Percentiles rank a stretch among this genome's conserved stretches.
Conservation (phyloP, 2,797 vertebrate species). For the Telmatherina bonti region DNA sequence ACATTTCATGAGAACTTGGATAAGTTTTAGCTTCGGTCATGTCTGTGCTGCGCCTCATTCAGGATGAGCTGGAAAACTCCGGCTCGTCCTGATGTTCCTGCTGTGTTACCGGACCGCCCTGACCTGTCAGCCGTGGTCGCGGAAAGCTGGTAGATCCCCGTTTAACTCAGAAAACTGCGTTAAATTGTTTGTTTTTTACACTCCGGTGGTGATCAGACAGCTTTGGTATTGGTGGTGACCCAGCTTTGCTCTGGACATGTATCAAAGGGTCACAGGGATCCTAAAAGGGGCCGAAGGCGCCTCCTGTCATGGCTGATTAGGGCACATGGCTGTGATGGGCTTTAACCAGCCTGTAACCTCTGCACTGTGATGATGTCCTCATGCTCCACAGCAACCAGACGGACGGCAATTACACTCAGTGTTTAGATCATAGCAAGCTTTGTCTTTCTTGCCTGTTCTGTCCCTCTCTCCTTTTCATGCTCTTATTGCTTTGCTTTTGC, state of each 20-base stretch:
- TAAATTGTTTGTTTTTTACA: not conserved
- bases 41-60: not conserved
- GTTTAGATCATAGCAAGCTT: constrained; percentile 88
- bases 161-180: too few species aligned
- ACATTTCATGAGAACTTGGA: constrained; percentile 40
- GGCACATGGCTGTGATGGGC: constrained; percentile 78
- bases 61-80: not conserved
- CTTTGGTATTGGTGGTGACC: constrained; percentile 28
- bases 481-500: constrained; percentile 19
- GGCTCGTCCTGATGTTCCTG: not conserved
- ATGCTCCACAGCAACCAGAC: constrained; percentile 80
- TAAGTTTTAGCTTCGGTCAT: constrained; percentile 46
- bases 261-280: constrained; percentile 51
- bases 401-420: constrained; percentile 81
- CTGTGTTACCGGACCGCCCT: not conserved
- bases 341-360: constrained; percentile 85
- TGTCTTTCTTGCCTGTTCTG: constrained; percentile 32
- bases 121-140: too few species aligned
- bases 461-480: constrained; percentile 3
- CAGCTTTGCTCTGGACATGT: constrained; percentile 33
- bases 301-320: constrained; percentile 87
- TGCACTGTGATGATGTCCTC: constrained; percentile 79
- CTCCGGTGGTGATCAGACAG: too few species aligned
- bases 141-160: too few species aligned
- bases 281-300: constrained; percentile 36